Conservation (phyloP, 2,113 vertebrate species). For the Anseranas semipalmata region DNA sequence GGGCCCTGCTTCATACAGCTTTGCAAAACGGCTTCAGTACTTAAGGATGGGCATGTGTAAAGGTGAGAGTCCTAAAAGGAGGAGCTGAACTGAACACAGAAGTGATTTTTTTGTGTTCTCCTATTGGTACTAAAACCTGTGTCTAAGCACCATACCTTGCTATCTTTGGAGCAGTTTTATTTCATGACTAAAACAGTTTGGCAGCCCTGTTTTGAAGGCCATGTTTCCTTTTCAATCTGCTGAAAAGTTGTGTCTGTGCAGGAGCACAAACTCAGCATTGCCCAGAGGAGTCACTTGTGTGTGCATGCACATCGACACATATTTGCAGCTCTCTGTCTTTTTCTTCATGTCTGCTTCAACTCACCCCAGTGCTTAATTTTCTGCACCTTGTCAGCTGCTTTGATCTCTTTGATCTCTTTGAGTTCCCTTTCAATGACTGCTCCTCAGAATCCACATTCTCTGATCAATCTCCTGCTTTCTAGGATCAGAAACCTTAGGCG, state of each 20-base stretch:
- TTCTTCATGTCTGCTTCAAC: not conserved
- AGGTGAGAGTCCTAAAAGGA: not conserved
- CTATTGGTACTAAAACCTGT: not conserved
- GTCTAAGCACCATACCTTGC: not conserved
- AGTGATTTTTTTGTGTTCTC: not conserved
- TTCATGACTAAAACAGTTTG: not conserved
- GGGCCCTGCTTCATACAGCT: not conserved
- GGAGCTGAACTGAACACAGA: not conserved
- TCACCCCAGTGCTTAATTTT: constrained; percentile 10
- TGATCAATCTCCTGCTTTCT: constrained; percentile 5
- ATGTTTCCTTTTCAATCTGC: not conserved
- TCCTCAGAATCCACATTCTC: not conserved
- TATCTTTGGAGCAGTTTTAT: not conserved
- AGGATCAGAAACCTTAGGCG: not conserved
- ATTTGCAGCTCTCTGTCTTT: not conserved
- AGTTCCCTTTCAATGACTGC: constrained; percentile 24
- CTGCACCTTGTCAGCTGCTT: not conserved
- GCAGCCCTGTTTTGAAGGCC: not conserved
- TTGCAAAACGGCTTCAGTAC: not conserved
- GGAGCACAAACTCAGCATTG: not conserved
- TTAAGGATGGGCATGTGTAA: not conserved
- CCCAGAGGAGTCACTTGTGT: not conserved
- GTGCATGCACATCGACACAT: not conserved
- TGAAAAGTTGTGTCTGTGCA: not conserved
- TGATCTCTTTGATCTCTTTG: constrained; percentile 21